Evolutionary conservation across 2,113 vertebrate species (phyloP), one percentile per base, ranked within the genome.

Genomic region (Coregonus clupeaformis): DNA sequence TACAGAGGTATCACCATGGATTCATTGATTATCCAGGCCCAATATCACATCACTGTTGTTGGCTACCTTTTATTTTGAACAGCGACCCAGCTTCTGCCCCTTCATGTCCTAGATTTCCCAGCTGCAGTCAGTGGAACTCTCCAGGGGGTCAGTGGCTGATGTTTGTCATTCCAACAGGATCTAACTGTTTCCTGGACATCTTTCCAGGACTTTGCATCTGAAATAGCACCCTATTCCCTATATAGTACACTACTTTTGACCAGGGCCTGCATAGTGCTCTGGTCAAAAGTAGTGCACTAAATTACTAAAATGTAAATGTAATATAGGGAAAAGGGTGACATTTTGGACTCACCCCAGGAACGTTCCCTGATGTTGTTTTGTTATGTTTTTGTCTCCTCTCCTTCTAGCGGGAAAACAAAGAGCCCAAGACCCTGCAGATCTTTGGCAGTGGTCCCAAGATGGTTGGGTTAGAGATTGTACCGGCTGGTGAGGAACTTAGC

Each of bases 401-500:
- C 9, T n/a, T n/a, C n/a, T 42, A 94, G 93, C 87, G 92, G 73
- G 92, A 93, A 83, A 98, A 96, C 87, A 94, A 96, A 22, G 97
- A 99, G 83, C 91, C 97, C 5, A 97, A 97, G 92, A 94, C 93
- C 77, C 89, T 98, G 73, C 96, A 96, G 84, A 92, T 98, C 82
- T 99, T 98, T 82, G 93, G 94, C 83, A 92, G 93, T 72, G 95
- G 94, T 88, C 95, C 97, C 65, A 97, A 96, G 83, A 95, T 98
- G 93, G 93, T 97, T 70, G 96, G 95, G 67, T 84, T 98, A 72
- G 89, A 96, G 60, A 81, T 98, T 45, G 92, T 96, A 70, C 80
- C 94, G 71, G 79, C 91, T 25, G 93, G 93, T 94, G 80, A 83
- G 84, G 36, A 42, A 42, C 11, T 42, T 42, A 3, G 36, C 36